These are phyloP conservation scores for Columbina picui DNA, from an alignment of 2,113 vertebrate species.

Conservation along the genomic window DNA sequence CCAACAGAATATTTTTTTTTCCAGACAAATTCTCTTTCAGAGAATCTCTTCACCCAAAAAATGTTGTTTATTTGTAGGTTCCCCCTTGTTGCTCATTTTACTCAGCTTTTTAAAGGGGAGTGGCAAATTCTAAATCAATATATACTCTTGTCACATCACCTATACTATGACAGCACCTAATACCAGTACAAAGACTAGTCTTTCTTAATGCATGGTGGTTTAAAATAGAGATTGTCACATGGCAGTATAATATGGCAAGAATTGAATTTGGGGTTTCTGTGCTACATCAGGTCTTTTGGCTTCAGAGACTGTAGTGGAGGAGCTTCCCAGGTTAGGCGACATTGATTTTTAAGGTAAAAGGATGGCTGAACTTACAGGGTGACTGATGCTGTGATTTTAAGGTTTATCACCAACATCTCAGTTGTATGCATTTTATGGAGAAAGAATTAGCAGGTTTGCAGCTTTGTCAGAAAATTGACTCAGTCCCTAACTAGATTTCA, in stretches of 20 bases:
- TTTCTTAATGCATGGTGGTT: not conserved
- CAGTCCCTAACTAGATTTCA: not conserved
- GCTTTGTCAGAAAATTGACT: not conserved
- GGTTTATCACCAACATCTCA: not conserved
- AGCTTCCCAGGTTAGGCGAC: not conserved
- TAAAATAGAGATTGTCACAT: not conserved
- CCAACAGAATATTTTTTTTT: not conserved
- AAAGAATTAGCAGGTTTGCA: not conserved
- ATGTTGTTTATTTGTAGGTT: not conserved
- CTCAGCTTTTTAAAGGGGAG: not conserved
- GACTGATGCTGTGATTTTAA: not conserved
- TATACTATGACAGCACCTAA: not conserved
- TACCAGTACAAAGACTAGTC: not conserved
- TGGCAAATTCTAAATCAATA: conserved; percentile 1
- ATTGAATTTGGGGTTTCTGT: not conserved
- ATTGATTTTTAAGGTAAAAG: not conserved
- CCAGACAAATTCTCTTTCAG: not conserved
- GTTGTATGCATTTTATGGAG: fast-evolving
- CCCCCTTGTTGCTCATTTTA: not conserved
- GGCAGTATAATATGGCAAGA: not conserved
- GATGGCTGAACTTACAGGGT: not conserved
- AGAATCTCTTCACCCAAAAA: not conserved
- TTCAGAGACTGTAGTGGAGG: not conserved
- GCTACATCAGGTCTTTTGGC: not conserved
- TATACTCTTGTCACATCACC: not conserved